phyloP scores from a whole-genome alignment of 2,113 vertebrate genomes.

The Nothocercus nigrocapillus region DNA sequence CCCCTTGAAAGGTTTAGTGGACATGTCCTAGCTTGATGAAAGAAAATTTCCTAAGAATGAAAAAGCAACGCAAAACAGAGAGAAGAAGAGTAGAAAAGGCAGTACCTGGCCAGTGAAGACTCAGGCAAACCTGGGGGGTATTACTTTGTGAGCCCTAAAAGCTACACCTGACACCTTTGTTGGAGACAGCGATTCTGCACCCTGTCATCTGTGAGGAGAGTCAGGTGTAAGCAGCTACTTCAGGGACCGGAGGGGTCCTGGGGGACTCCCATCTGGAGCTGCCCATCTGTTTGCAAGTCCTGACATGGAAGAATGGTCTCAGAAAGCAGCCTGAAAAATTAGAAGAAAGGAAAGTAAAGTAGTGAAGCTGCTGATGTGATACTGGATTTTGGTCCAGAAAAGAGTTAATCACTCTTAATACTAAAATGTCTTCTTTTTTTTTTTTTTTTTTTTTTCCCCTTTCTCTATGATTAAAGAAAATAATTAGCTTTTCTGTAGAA shows the following conservation, averaged over 20 bases:
- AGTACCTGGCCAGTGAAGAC: background rate
- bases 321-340: conserved; percentile 27
- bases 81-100: background rate
- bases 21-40: background rate
- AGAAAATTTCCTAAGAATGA: background rate
- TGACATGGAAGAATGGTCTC: conserved; percentile 7
- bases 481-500: background rate
- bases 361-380: conserved; percentile 30
- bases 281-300: conserved; percentile 68
- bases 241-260: conserved; percentile 15
- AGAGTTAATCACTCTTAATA: background rate
- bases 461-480: background rate
- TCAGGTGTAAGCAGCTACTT: conserved; percentile 63
- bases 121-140: background rate
- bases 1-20: conserved; percentile 24
- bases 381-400: background rate
- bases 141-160: conserved; percentile 15
- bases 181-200: conserved; percentile 9
- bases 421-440: background rate
- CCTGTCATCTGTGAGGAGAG: conserved; percentile 41
- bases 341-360: conserved; percentile 34
- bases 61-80: background rate
- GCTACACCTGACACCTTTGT: background rate
- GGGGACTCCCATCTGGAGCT: conserved; percentile 16
- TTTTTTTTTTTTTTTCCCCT: background rate